These are phyloP conservation scores for Suillia variegata DNA, from an alignment of 2,888 invertebrate species.

Conservation along the genomic window DNA sequence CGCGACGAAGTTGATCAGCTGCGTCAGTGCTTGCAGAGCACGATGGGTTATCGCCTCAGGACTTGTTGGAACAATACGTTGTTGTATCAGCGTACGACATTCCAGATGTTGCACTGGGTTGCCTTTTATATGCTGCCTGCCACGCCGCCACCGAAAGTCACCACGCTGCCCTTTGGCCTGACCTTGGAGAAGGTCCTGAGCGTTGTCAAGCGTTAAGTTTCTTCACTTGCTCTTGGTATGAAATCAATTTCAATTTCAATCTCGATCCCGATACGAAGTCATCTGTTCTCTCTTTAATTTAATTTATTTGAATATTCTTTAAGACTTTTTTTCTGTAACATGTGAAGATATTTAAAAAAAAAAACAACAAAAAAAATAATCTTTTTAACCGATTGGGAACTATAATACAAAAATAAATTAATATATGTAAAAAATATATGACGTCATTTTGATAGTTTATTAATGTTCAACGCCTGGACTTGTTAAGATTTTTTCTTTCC, in stretches of 20 bases:
- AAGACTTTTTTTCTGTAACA: too few species aligned
- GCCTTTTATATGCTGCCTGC: slow-evolving; percentile 49
- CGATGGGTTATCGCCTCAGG: slow-evolving; percentile 45
- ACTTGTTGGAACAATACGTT: slow-evolving; percentile 39
- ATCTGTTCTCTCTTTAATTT: too few species aligned
- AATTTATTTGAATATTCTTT: too few species aligned
- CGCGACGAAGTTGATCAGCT: slow-evolving; percentile 29
- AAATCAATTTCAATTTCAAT: not conserved
- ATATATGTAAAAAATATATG: too few species aligned
- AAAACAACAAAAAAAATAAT: too few species aligned
- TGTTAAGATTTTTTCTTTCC: too few species aligned
- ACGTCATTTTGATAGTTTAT: too few species aligned
- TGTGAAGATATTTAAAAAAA: too few species aligned
- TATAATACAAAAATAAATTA: too few species aligned
- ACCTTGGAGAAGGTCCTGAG: slow-evolving; percentile 34
- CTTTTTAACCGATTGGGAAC: too few species aligned
- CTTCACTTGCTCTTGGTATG: not conserved
- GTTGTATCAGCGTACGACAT: slow-evolving; percentile 41
- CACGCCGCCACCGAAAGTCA: slow-evolving; percentile 41
- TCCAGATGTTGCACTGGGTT: slow-evolving; percentile 47
- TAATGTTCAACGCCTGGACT: too few species aligned
- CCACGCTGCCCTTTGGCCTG: slow-evolving; percentile 24
- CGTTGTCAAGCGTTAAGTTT: slow-evolving; percentile 28
- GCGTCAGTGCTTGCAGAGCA: slow-evolving; percentile 42
- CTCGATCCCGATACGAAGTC: too few species aligned